Conservation (phyloP, 2,797 vertebrate species). For the Hemibagrus guttatus region DNA sequence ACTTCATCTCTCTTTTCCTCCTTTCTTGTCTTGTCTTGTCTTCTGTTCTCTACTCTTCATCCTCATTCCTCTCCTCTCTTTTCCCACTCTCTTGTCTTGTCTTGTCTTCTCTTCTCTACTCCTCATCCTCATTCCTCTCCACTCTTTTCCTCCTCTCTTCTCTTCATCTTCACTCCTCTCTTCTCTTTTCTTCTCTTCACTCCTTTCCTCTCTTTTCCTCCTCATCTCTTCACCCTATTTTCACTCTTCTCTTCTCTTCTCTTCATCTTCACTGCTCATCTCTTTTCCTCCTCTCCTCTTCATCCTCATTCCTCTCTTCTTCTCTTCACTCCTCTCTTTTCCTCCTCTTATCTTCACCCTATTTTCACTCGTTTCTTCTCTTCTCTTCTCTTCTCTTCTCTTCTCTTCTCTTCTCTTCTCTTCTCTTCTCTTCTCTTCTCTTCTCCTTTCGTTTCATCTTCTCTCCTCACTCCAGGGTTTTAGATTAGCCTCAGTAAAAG, state of each 20-base stretch:
- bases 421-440: neutral
- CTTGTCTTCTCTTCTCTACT: neutral
- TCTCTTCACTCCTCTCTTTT: neutral
- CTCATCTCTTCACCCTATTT: neutral
- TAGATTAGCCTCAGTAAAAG: neutral
- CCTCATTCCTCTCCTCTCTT: neutral
- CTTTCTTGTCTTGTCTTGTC: neutral
- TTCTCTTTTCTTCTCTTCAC: neutral
- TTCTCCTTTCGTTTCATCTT: neutral
- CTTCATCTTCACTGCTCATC: neutral
- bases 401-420: too few species aligned
- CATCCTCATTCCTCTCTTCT: neutral
- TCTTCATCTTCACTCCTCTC: neutral
- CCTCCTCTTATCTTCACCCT: neutral
- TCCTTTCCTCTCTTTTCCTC: neutral
- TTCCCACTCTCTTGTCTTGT: neutral
- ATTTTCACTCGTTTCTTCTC: neutral
- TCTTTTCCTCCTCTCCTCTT: neutral
- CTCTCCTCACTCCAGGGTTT: neutral
- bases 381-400: neutral
- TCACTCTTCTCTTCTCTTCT: neutral
- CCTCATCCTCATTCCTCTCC: neutral
- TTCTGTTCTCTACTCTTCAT: neutral
- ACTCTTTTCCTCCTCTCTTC: neutral
- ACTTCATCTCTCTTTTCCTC: neutral